Percentiles rank a stretch among this genome's conserved stretches.
phyloP scores from a whole-genome alignment of 2,797 vertebrate species.

The Sarcoramphus papa region DNA sequence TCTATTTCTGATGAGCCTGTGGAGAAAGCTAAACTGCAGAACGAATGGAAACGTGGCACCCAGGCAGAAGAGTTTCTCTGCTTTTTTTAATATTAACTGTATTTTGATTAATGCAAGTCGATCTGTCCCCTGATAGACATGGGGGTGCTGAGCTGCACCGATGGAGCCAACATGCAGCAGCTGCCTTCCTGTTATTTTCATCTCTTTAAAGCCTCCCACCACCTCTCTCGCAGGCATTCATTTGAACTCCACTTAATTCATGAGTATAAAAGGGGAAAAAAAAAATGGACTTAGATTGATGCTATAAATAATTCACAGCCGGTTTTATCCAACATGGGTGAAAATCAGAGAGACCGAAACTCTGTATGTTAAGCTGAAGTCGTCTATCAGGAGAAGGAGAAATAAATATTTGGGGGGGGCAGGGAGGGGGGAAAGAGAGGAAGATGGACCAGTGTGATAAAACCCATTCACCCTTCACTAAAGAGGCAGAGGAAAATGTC shows the following conservation, averaged over 20 bases:
- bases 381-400: background rate
- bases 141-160: background rate
- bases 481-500: background rate
- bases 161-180: background rate
- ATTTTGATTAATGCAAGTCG: background rate
- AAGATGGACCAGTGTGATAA: background rate
- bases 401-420: background rate
- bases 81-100: background rate
- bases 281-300: background rate
- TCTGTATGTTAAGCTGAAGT: background rate
- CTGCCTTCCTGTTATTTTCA: constrained; percentile 52
- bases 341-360: background rate
- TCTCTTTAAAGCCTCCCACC: constrained; percentile 13
- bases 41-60: background rate
- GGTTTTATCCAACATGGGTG: background rate
- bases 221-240: background rate
- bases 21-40: background rate
- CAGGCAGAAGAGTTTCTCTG: background rate
- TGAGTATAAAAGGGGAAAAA: background rate
- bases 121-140: background rate
- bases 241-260: constrained; percentile 16
- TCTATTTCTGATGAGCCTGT: constrained; percentile 9
- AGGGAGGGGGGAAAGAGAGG: background rate
- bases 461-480: background rate
- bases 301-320: constrained; percentile 2